Base-by-base conservation (phyloP, 2,888 invertebrate species). In the Drosophila siamana region DNA sequence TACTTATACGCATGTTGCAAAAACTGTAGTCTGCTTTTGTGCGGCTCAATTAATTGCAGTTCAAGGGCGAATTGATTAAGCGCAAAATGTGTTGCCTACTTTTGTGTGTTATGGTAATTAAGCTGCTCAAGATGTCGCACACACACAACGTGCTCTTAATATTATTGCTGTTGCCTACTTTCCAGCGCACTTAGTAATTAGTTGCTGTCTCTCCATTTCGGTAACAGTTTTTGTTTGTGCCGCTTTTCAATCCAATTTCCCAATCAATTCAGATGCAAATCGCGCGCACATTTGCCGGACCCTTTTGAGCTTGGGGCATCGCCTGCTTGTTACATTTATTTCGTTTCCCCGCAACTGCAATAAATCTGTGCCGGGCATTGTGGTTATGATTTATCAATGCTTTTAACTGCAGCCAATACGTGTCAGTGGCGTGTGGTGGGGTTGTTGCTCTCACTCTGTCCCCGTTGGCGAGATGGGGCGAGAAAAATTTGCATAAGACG, bases 381-480 rank as follows among this genome's bases (percentile, higher is more conserved):
- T 73, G 73, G 78, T 78, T 89, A 88, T 86, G 89, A 86, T 89
- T 86, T 89, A 86, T 89, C 86, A 89, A 80, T 88, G 86, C 89
- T 89, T 89, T 86, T 89, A 83, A 74, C 60, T 84, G 86, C 85
- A 89, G 89, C 74, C 80, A 71, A 85, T 80, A 72, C 67, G 54
- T 56, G 68, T 38, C 47, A 30, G 13, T 41, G 28, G 9, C 9
- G 26, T 26, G 47, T 24, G 47, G 19, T 19, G 44, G 44, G 61
- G 24, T 50, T 51, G 51, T 16, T 8, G 9, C 24, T 30, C 30
- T 11, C 9, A 30, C 8, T 30, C n/a, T 13, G 33, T 36, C n/a
- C 22, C 6, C 0, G 13, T 2, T 30, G 28, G 54, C 48, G 7
- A n/a, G n/a, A n/a, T n/a, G n/a, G n/a, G n/a, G n/a, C n/a, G n/a